phyloP scores from a whole-genome alignment of 2,797 vertebrate genomes.

The Chanos chanos region DNA sequence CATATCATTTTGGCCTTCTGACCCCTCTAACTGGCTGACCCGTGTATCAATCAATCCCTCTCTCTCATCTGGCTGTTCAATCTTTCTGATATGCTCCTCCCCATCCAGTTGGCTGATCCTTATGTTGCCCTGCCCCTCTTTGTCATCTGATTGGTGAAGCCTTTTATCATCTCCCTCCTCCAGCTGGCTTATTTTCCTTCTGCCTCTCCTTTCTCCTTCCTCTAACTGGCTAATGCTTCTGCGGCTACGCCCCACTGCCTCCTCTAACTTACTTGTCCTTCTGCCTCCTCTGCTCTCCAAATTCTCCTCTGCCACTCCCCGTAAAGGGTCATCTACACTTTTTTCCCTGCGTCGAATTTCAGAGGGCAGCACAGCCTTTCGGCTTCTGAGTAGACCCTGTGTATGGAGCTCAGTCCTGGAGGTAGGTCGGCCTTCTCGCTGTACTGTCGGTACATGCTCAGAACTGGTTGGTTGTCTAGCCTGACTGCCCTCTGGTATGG shows the following conservation, averaged over 20 bases:
- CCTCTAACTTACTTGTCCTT: slow-evolving; percentile 42
- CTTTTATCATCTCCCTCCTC: slow-evolving; percentile 5
- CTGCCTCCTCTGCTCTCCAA: slow-evolving; percentile 48
- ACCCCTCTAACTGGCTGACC: slow-evolving; percentile 39
- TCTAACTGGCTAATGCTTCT: slow-evolving; percentile 31
- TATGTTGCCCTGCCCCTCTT: background rate
- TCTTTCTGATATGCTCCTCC: background rate
- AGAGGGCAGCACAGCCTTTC: slow-evolving; percentile 76
- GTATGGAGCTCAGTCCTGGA: slow-evolving; percentile 55
- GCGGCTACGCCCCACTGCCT: slow-evolving; percentile 48
- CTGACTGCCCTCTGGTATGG: slow-evolving; percentile 39
- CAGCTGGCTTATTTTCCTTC: slow-evolving; percentile 9
- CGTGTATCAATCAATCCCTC: background rate
- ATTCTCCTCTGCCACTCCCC: slow-evolving; percentile 56
- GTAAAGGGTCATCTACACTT: slow-evolving; percentile 68
- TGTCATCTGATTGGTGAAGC: background rate
- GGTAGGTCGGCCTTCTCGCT: slow-evolving; percentile 52
- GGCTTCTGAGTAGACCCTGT: slow-evolving; percentile 75
- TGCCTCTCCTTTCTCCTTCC: slow-evolving; percentile 50
- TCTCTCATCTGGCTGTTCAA: slow-evolving; percentile 2
- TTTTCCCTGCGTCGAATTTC: slow-evolving; percentile 75
- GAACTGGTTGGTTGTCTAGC: slow-evolving; percentile 45
- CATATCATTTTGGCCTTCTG: slow-evolving; percentile 45
- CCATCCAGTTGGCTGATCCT: slow-evolving; percentile 1
- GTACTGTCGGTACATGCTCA: slow-evolving; percentile 62